phyloP scores from a whole-genome alignment of 1,140 invertebrate species.

The Marisa cornuarietis region DNA sequence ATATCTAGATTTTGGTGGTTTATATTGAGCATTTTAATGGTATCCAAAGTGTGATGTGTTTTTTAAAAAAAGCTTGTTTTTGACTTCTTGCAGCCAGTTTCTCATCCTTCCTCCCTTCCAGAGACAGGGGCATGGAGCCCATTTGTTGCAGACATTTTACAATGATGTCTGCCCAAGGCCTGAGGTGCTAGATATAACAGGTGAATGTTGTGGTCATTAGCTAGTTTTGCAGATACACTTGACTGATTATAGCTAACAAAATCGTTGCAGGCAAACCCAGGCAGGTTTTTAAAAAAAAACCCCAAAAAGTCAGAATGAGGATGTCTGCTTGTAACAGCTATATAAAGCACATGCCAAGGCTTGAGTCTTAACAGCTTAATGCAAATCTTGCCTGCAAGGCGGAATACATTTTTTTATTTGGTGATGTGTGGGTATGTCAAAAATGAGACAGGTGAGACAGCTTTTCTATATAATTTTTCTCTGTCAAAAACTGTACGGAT shows the following conservation, averaged over 20 bases:
- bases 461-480: too few relatives aligned
- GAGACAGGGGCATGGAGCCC: slow-evolving; percentile 82
- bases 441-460: too few relatives aligned
- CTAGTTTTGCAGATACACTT: too few relatives aligned
- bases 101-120: slow-evolving; percentile 91
- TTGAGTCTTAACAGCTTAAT: neutral
- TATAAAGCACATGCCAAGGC: too few relatives aligned
- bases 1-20: too few relatives aligned
- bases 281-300: too few relatives aligned
- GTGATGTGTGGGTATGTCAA: neutral
- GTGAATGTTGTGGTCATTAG: slow-evolving; percentile 62
- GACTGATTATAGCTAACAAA: too few relatives aligned
- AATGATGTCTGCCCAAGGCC: slow-evolving; percentile 75
- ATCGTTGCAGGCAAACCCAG: too few relatives aligned
- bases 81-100: slow-evolving; percentile 77
- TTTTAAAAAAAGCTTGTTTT: slow-evolving; percentile 5
- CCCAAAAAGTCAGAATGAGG: too few relatives aligned
- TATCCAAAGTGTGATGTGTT: too few relatives aligned
- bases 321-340: too few relatives aligned
- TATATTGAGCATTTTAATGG: too few relatives aligned
- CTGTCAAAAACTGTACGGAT: neutral
- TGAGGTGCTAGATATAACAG: slow-evolving; percentile 87
- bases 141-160: slow-evolving; percentile 82
- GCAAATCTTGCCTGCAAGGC: neutral
- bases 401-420: neutral